Base-by-base conservation (phyloP, 2,888 invertebrate genomes). In the Agonopterix heracliana region DNA sequence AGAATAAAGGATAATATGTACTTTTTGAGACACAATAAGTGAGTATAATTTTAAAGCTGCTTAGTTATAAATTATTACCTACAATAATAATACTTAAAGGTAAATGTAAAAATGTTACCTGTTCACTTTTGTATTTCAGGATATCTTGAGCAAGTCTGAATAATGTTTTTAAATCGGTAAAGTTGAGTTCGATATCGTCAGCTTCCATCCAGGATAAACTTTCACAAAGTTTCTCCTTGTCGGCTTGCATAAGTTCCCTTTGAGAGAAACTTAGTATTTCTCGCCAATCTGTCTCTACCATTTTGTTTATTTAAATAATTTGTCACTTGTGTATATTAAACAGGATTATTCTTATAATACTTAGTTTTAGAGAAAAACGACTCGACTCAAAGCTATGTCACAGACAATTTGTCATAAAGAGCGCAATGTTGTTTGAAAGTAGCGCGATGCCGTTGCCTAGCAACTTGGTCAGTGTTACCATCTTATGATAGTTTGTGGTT, bases 51-150 rank as follows among this genome's bases (percentile, higher is more conserved):
- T 1, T 13, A 11, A 36, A 17, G 14, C 4, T 3, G 4, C 17
- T 17, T n/a, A n/a, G n/a, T n/a, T n/a, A n/a, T n/a, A n/a, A n/a
- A n/a, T n/a, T n/a, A n/a, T n/a, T n/a, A n/a, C n/a, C n/a, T n/a
- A n/a, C n/a, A n/a, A n/a, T n/a, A n/a, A n/a, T n/a, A n/a, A n/a
- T n/a, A n/a, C n/a, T n/a, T n/a, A n/a, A n/a, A n/a, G n/a, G n/a
- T n/a, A n/a, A n/a, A n/a, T n/a, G 26, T 26, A 26, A 26, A 5
- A 38, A 35, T 54, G 55, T 61, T 81, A 92, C 92, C 89, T 93
- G 93, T 77, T 92, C 92, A 53, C 90, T 91, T 81, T 93, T 93
- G 58, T 90, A 91, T 64, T 92, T 92, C 44, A 93, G 68, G 61
- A 93, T 89, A 76, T 92, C 92, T 70, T 93, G 93, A n/a, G 91